Evolutionary conservation across 1,140 invertebrate species (phyloP).

Genomic region (Drosophila insularis): DNA sequence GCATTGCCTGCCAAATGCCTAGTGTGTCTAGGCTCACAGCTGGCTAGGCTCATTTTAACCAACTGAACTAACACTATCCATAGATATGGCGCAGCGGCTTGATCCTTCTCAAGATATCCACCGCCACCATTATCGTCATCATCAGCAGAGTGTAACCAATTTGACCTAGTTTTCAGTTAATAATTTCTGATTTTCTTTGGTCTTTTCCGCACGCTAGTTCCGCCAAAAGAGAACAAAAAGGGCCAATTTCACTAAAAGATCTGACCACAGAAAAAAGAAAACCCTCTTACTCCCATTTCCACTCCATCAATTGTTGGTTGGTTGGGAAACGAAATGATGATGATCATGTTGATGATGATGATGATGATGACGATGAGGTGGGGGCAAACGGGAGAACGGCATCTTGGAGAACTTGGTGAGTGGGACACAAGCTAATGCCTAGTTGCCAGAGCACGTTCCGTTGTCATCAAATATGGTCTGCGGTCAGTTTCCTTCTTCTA

Average conservation of each 20-base stretch:
- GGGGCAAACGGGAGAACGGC: slow-evolving; percentile 22
- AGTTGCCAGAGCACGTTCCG: slow-evolving; percentile 62
- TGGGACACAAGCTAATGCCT: slow-evolving; percentile 28
- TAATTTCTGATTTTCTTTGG: slow-evolving; percentile 3
- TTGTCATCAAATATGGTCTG: slow-evolving; percentile 77
- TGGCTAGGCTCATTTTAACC: slow-evolving; percentile 32
- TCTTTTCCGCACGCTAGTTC: slow-evolving; percentile 1
- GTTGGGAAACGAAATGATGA: slow-evolving; percentile 52
- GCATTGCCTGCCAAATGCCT: slow-evolving; percentile 49
- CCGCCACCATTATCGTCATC: not conserved
- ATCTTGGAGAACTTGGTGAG: slow-evolving; percentile 22
- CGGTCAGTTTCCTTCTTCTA: slow-evolving; percentile 61
- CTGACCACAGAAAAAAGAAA: not conserved
- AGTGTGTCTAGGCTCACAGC: slow-evolving; percentile 18
- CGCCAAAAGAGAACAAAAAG: not conserved
- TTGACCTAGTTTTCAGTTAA: not conserved
- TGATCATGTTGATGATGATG: slow-evolving; percentile 41
- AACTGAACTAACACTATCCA: not conserved
- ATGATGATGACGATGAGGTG: slow-evolving; percentile 12
- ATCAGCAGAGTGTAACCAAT: not conserved
- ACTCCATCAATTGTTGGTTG: slow-evolving; percentile 47
- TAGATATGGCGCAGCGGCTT: not conserved
- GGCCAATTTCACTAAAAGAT: not conserved
- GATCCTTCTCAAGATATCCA: slow-evolving; percentile 11
- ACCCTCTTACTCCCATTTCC: slow-evolving; percentile 33